Evolutionary conservation across 2,797 vertebrate genomes (phyloP).

Genomic region (Phrynocephalus guinanensis): DNA sequence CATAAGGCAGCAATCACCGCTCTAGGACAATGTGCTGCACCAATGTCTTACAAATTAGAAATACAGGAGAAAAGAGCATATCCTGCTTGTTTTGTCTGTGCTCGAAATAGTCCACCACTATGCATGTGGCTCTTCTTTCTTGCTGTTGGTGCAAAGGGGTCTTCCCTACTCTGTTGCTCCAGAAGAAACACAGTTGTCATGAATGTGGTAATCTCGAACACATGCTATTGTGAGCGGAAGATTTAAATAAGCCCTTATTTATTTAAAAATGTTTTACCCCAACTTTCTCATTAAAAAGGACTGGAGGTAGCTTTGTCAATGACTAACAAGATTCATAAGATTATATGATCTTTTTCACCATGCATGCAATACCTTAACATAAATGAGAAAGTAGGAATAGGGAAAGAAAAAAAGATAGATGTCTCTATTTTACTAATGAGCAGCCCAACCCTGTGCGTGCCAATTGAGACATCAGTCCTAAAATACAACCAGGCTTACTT

Average conservation of each 20-base stretch:
- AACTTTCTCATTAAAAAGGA: no score
- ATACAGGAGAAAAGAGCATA: not conserved
- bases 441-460: not conserved
- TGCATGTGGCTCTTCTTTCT: no score
- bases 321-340: not conserved
- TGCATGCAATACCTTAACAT: not conserved
- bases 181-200: no score
- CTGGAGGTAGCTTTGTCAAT: not conserved
- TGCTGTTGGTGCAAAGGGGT: no score
- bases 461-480: not conserved
- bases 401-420: not conserved
- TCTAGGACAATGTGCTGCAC: not conserved
- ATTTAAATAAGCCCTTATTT: no score
- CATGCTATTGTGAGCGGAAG: no score
- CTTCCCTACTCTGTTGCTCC: no score
- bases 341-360: not conserved
- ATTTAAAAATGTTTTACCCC: no score
- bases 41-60: constrained; percentile 21
- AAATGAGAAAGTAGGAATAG: not conserved
- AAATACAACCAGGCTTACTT: not conserved
- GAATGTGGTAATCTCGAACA: no score
- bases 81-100: no score
- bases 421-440: not conserved
- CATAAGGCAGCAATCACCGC: fast-evolving
- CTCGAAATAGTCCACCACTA: no score